Base-by-base conservation (phyloP, 35 echinoderm and acorn worm species). In the Stichopus chloronotus region DNA sequence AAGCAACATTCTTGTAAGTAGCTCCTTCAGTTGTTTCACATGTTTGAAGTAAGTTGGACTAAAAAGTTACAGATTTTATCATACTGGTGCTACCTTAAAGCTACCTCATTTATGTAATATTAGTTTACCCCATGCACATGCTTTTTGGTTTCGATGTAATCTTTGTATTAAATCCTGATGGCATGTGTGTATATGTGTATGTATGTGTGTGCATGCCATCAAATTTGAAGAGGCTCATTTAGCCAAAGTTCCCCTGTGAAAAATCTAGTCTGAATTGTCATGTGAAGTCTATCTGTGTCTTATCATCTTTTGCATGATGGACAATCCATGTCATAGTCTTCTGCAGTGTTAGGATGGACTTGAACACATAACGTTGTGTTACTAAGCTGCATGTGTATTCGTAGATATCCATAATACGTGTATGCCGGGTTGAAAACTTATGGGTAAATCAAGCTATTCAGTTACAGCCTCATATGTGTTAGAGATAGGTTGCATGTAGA, bases 1-100 rank as follows among this genome's bases (percentile, higher is more conserved):
- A 69, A 55, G 12, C 53, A 93, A 59, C 85, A 93, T 87, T 93
- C 93, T 74, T 83, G 97, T 99, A 60, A 97, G 91, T 93, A 53
- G 16, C 10, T 61, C 25, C 55, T 0, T 80, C 21, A 10, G 16
- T 11, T 80, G 11, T 13, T 65, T 9, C 10, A 17, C 9, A 80
- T 13, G 11, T 80, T 80, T 11, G 6, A 65, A 65, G 10, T 13
- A 65, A 65, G 61, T 65, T 13, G 61, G 8, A 65, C 17, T 65
- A 65, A 5, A 13, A 10, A 65, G 61, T 10, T 2, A 65, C 10
- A 65, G 17, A 65, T 13, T 65, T 10, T 17, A 65, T 65, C 3
- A 43, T 14, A 65, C 17, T 65, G 61, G 10, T 65, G 61, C 7
- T 8, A 14, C 8, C 59, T 61, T 8, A 10, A 61, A 8, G 8